Evolutionary conservation across 2,888 invertebrate species (phyloP).

Genomic region (Drosophila lacicola): DNA sequence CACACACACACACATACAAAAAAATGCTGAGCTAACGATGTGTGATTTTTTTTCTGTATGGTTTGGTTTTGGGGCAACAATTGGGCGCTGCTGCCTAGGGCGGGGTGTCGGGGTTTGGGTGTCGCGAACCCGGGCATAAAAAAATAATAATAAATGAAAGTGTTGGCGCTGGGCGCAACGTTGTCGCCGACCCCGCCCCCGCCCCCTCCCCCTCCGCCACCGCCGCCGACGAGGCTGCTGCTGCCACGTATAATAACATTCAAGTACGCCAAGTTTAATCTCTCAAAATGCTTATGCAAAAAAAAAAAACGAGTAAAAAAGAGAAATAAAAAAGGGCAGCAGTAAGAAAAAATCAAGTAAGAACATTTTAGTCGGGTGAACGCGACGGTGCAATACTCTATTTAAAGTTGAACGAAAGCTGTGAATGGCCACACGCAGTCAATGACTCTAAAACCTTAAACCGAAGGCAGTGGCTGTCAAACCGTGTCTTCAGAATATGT

Average conservation of each 20-base stretch:
- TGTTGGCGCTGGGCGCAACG: constrained; percentile 70
- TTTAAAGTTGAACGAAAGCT: background rate
- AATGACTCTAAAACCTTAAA: background rate
- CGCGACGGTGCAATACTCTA: constrained; percentile 1
- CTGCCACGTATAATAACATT: constrained; percentile 77
- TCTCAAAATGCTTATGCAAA: constrained; percentile 78
- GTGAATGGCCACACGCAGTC: no score
- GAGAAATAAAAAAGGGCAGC: constrained; percentile 48
- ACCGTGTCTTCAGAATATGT: no score
- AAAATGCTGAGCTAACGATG: constrained; percentile 78
- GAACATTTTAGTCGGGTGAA: background rate
- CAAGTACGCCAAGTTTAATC: constrained; percentile 80
- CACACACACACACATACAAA: constrained; percentile 19
- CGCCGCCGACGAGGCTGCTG: background rate
- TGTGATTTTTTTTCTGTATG: constrained; percentile 78
- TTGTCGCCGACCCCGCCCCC: constrained; percentile 17
- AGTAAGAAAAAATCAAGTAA: constrained; percentile 30
- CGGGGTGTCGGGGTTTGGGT: constrained; percentile 6
- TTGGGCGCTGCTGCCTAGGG: constrained; percentile 57
- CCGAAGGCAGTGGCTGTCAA: background rate
- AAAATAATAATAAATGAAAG: constrained; percentile 80
- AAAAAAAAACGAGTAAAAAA: constrained; percentile 46
- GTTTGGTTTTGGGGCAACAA: constrained; percentile 68
- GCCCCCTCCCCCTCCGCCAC: no score
- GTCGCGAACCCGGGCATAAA: constrained; percentile 68